These are phyloP conservation scores for Barbus barbus DNA, from an alignment of 2,113 vertebrate species.

Conservation along the genomic window DNA sequence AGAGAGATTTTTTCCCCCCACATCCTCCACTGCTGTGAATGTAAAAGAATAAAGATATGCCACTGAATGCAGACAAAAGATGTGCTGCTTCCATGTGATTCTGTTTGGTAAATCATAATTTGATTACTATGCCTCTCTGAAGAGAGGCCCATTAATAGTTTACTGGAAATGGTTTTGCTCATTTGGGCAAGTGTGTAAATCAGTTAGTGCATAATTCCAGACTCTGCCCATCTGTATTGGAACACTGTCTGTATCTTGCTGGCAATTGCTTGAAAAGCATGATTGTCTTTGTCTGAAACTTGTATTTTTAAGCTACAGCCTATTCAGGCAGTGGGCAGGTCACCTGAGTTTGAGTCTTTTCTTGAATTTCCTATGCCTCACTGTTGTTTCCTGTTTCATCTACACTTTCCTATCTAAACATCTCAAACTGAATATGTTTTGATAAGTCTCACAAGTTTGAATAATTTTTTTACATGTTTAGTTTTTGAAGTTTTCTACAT, in stretches of 20 bases:
- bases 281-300: neutral
- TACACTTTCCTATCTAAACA: too few relatives aligned
- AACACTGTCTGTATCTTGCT: too few relatives aligned
- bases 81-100: neutral
- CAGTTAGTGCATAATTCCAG: neutral
- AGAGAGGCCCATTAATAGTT: neutral
- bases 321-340: too few relatives aligned
- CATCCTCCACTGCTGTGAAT: neutral
- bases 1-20: neutral
- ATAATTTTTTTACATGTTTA: too few relatives aligned
- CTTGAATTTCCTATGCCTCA: too few relatives aligned
- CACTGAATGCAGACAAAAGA: neutral
- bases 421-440: too few relatives aligned
- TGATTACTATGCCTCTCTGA: neutral
- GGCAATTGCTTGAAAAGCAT: neutral
- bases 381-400: too few relatives aligned
- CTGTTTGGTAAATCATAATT: neutral
- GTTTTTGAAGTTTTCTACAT: too few relatives aligned
- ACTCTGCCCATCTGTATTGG: neutral
- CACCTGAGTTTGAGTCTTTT: too few relatives aligned
- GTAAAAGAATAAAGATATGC: neutral
- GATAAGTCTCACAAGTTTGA: too few relatives aligned
- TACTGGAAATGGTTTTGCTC: neutral
- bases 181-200: neutral
- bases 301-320: neutral